Conservation (phyloP, 92 coral and sea anemone genomes). For the Epizoanthus rinbou region DNA sequence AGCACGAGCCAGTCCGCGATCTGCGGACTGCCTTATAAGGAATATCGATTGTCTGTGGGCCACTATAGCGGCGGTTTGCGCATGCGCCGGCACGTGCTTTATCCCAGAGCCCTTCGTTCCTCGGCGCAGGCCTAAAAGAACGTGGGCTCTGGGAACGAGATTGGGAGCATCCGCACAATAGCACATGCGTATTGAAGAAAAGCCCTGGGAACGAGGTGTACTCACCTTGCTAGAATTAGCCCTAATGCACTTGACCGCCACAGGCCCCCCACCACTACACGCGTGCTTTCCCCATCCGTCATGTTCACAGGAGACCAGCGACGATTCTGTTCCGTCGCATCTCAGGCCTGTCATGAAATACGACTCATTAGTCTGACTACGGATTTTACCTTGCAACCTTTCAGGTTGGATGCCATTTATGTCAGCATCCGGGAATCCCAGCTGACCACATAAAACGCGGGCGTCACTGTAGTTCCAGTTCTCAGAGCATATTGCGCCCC, state of each 20-base stretch:
- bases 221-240: background rate
- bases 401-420: background rate
- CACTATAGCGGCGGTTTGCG: too few relatives aligned
- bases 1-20: too few relatives aligned
- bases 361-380: background rate
- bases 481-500: constrained; percentile 53
- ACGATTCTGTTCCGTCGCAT: constrained; percentile 56
- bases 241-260: constrained; percentile 39
- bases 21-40: too few relatives aligned
- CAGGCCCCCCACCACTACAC: constrained; percentile 39
- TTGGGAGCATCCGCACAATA: background rate
- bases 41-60: too few relatives aligned
- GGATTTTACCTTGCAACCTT: background rate
- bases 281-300: constrained; percentile 23
- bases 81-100: too few relatives aligned
- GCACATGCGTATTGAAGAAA: background rate
- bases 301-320: constrained; percentile 56
- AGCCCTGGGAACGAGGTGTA: background rate
- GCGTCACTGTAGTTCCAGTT: constrained; percentile 40
- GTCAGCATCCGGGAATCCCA: constrained; percentile 52
- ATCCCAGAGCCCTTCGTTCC: too few relatives aligned
- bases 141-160: too few relatives aligned
- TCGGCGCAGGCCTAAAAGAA: too few relatives aligned
- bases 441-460: constrained; percentile 61
- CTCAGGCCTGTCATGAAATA: constrained; percentile 41